Percentiles rank a stretch among this genome's conserved stretches.
Evolutionary conservation across 1,140 invertebrate genomes (phyloP).

Genomic region (Brachionus manjavacas): DNA sequence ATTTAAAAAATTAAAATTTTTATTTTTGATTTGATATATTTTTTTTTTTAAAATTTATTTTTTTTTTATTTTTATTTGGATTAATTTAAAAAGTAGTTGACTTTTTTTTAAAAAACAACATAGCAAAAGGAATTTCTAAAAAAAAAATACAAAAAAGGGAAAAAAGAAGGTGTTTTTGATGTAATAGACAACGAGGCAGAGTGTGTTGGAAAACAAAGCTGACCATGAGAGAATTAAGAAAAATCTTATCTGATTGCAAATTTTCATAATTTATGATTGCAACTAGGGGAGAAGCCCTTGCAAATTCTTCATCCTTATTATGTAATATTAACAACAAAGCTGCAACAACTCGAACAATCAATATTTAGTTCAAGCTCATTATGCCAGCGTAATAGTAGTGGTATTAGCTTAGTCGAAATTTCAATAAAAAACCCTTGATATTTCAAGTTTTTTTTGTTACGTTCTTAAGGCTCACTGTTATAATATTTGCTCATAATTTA

Average conservation of each 20-base stretch:
- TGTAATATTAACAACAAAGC: conserved; percentile 28
- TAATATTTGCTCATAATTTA: conserved; percentile 34
- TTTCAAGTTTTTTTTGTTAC: conserved; percentile 22
- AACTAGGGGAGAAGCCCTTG: background rate
- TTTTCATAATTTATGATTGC: conserved; percentile 33
- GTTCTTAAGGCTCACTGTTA: background rate
- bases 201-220: too few relatives aligned
- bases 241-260: background rate
- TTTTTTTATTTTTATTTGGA: too few relatives aligned
- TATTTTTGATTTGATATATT: too few relatives aligned
- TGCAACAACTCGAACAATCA: background rate
- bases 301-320: background rate
- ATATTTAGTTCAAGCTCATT: conserved; percentile 37
- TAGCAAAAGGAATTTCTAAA: too few relatives aligned
- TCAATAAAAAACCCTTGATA: conserved; percentile 38
- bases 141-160: too few relatives aligned
- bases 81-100: too few relatives aligned
- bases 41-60: too few relatives aligned
- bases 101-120: too few relatives aligned
- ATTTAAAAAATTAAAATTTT: too few relatives aligned
- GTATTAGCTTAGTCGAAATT: background rate
- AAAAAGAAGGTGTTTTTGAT: too few relatives aligned
- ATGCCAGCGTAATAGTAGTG: conserved; percentile 14
- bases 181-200: too few relatives aligned
- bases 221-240: too few relatives aligned